Conservation (phyloP, 2,888 invertebrate species). For the Amiota mariae region DNA sequence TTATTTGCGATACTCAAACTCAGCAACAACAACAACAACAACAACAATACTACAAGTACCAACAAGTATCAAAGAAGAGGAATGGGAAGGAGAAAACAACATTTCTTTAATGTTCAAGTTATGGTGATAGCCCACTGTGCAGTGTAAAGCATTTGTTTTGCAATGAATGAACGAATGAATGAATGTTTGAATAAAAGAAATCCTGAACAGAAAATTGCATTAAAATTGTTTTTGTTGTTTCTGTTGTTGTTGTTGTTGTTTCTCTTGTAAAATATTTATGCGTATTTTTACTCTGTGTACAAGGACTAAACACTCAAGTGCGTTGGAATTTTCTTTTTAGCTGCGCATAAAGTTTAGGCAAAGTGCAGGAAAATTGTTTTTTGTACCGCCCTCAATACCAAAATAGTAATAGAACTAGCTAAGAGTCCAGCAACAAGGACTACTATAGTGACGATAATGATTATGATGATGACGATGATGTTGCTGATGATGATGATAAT, state of each 20-base stretch:
- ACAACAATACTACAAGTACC: neutral
- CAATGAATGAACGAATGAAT: neutral
- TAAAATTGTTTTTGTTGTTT: slow-evolving; percentile 54
- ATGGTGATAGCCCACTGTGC: neutral
- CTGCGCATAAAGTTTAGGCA: slow-evolving; percentile 27
- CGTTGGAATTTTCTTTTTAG: slow-evolving; percentile 8
- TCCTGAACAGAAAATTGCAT: slow-evolving; percentile 54
- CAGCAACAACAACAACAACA: slow-evolving; percentile 16
- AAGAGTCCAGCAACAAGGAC: neutral
- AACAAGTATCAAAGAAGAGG: no score
- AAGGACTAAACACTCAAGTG: neutral
- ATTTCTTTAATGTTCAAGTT: no score
- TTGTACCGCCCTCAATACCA: neutral
- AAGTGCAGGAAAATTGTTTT: slow-evolving; percentile 27
- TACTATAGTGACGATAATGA: slow-evolving; percentile 14
- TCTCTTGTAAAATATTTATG: slow-evolving; percentile 31
- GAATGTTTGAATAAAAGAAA: neutral
- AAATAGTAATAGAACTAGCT: neutral
- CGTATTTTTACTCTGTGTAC: slow-evolving; percentile 17
- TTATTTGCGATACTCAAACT: slow-evolving; percentile 49
- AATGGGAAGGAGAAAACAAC: no score
- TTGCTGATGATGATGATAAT: neutral
- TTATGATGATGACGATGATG: neutral
- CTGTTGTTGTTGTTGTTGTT: slow-evolving; percentile 41
- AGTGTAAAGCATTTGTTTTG: slow-evolving; percentile 18